These are phyloP conservation scores for Nibea albiflora DNA, from an alignment of 2,113 vertebrate genomes.

Conservation along the genomic window DNA sequence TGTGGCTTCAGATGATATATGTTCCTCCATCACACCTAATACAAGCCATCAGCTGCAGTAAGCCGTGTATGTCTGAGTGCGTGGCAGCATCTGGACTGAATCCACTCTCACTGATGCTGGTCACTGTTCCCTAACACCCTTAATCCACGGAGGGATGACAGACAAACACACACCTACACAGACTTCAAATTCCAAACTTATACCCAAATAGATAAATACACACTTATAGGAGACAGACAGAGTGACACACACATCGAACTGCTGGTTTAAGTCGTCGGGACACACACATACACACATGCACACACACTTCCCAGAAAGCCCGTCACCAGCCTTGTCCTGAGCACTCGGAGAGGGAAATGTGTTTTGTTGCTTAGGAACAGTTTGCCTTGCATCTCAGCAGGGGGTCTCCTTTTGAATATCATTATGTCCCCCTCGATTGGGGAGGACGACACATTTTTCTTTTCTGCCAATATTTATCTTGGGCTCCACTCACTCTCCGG, in stretches of 20 bases:
- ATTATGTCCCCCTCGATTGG: slow-evolving; percentile 79
- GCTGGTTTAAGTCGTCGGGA: slow-evolving; percentile 35
- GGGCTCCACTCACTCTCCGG: slow-evolving; percentile 58
- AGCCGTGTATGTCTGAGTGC: slow-evolving; percentile 42
- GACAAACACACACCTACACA: slow-evolving; percentile 5
- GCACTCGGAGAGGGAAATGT: slow-evolving; percentile 69
- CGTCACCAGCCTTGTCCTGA: slow-evolving; percentile 49
- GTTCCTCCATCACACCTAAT: slow-evolving; percentile 17
- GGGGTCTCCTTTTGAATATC: slow-evolving; percentile 82
- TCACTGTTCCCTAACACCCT: slow-evolving; percentile 70
- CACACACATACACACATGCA: slow-evolving; percentile 18
- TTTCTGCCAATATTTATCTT: slow-evolving; percentile 83
- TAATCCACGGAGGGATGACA: slow-evolving; percentile 46
- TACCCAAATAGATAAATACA: slow-evolving; percentile 27
- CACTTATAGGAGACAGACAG: slow-evolving; percentile 23
- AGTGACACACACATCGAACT: slow-evolving; percentile 39
- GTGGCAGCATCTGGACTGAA: slow-evolving; percentile 55
- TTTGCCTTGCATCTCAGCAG: slow-evolving; percentile 76
- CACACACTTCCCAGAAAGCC: slow-evolving; percentile 24
- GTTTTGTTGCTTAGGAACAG: slow-evolving; percentile 87
- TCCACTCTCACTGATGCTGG: slow-evolving; percentile 70
- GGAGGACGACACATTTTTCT: slow-evolving; percentile 76
- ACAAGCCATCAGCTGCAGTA: slow-evolving; percentile 40
- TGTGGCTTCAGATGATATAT: not conserved
- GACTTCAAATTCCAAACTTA: slow-evolving; percentile 8